phyloP scores from a whole-genome alignment of 37 sponge, comb jelly and placozoan species.

The Axinella damicornis region DNA sequence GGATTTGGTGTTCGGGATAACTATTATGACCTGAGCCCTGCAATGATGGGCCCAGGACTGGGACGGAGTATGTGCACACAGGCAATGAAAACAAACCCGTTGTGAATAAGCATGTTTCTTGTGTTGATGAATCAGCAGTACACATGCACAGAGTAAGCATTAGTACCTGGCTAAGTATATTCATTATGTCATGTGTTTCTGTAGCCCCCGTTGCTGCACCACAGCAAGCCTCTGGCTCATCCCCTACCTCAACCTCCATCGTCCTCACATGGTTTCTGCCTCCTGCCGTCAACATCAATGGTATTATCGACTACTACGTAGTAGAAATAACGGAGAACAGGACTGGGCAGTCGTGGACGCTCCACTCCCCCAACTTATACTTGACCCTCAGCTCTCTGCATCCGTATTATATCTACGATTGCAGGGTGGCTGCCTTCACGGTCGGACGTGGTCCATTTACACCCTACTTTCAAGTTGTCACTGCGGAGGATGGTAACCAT shows the following conservation, averaged over 20 bases:
- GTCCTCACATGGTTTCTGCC: conserved; percentile 19
- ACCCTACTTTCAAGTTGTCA: background rate
- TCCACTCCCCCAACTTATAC: background rate
- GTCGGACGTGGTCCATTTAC: conserved; percentile 37
- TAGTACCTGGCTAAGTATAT: background rate
- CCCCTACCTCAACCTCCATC: background rate
- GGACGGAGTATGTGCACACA: no score
- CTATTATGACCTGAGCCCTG: no score
- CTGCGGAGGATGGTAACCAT: background rate
- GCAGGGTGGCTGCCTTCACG: conserved; percentile 35
- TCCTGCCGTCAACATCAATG: conserved; percentile 19
- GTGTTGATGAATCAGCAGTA: no score
- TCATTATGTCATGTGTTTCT: background rate
- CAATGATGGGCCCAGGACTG: no score
- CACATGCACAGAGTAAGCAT: background rate
- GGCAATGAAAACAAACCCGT: no score
- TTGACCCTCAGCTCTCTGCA: background rate
- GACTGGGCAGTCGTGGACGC: background rate
- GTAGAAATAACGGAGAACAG: background rate
- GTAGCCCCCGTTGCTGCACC: conserved; percentile 32
- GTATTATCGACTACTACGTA: background rate
- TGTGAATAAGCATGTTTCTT: no score
- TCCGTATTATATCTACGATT: conserved; percentile 43
- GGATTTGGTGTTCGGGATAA: no score
- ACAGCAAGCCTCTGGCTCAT: background rate